These are phyloP conservation scores for Apolygus lucorum DNA, from an alignment of 1,140 invertebrate species.

Conservation along the genomic window DNA sequence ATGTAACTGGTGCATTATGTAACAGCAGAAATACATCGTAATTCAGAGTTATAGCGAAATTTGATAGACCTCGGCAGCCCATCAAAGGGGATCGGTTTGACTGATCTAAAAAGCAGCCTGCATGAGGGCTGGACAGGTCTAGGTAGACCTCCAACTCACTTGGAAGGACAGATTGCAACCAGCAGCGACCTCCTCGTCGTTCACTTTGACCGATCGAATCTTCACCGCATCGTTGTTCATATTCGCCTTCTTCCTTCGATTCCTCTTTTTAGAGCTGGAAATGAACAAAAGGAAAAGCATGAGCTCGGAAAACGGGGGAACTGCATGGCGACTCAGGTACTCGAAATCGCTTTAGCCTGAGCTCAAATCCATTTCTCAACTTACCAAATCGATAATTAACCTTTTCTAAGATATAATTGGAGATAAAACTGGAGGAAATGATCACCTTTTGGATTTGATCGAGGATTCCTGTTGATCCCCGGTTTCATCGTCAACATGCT, in stretches of 20 bases:
- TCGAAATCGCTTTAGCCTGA: neutral
- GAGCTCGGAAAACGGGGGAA: neutral
- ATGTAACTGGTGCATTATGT: no score
- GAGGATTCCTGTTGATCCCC: neutral
- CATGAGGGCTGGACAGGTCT: no score
- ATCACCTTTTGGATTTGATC: neutral
- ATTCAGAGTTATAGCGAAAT: no score
- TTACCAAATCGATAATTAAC: neutral
- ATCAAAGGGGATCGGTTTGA: no score
- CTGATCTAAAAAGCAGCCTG: no score
- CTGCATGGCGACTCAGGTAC: neutral
- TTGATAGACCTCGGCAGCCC: no score
- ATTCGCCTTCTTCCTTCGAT: conserved; percentile 29
- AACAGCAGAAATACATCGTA: no score
- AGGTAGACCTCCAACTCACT: no score
- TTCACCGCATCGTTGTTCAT: conserved; percentile 17
- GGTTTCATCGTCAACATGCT: neutral
- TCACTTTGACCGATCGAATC: conserved; percentile 22
- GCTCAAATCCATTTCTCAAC: neutral
- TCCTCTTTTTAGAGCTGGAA: conserved; percentile 30
- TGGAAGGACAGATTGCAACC: conserved; percentile 31
- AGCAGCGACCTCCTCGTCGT: conserved; percentile 27
- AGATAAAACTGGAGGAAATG: no score
- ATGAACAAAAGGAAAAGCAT: neutral
- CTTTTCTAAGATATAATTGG: neutral